Evolutionary conservation across 2,113 vertebrate genomes (phyloP), one percentile per base, ranked within the genome.

Genomic region (Monopterus albus): DNA sequence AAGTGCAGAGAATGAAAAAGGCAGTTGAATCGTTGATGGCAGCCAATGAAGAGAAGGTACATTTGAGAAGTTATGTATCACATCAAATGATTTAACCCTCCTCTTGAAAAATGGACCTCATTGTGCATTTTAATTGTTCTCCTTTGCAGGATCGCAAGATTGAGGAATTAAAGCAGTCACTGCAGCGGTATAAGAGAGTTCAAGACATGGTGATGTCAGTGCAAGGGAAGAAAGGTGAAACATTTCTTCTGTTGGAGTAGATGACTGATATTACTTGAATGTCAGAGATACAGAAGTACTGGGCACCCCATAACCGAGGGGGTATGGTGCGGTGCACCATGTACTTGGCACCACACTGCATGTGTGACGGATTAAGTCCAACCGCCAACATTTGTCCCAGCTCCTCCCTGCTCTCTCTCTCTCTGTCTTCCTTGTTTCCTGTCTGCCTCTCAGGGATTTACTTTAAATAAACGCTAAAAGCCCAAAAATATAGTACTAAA

Each of bases 1-100:
- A 99, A 90, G 96, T 98, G 46, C 96, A 98, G 88, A 96, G 96
- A 84, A 96, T 99, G 96, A 98, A 97, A 90, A 97, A 95, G 77
- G 96, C 96, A 0, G 89, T 99, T 55, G 97, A 99, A 62, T 98
- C 97, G 1, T 83, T 99, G 71, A 96, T 97, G 96, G 96, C 94
- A 63, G 96, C 95, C 71, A 98, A 98, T 89, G 93, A 94, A 57
- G 93, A 94, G 81, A 94, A 94, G 93, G 93, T 91, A 73, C 4
- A 3, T 57, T 18, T 8, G 5, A 28, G 9, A 14, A 17, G 3
- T 59, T 1, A 1, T 31, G 7, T 13, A 15, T 64, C n/a, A 0
- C 10, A 25, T 20, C 18, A 13, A 21, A 8, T 14, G 9, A 35
- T 65, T 69, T 6, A 43, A 2, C n/a, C 20, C 4, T 10, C 8